Percentiles rank a stretch among this genome's conserved stretches.
Conservation (phyloP, 2,113 vertebrate species). For the Sigmodon hispidus region DNA sequence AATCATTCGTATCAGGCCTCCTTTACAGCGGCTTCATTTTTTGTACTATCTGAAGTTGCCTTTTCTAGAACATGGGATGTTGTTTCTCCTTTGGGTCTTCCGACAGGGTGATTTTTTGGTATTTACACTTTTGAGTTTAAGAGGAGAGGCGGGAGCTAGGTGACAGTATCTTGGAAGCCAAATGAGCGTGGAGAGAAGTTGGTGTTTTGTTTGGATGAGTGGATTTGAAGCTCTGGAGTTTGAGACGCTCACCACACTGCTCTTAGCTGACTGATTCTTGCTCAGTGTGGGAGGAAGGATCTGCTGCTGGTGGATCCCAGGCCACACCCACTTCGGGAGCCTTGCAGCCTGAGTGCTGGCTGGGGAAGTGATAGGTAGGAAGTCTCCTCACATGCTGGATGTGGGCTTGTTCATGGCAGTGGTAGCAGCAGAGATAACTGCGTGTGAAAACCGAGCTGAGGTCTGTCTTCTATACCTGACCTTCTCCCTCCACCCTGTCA, state of each 20-base stretch:
- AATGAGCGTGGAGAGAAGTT: neutral
- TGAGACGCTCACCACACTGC: neutral
- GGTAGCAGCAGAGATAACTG: accelerated
- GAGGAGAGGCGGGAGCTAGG: neutral
- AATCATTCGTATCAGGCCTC: accelerated
- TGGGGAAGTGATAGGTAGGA: neutral
- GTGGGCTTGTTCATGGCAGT: neutral
- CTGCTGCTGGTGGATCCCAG: neutral
- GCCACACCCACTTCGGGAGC: neutral
- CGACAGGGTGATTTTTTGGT: neutral
- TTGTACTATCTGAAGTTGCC: accelerated
- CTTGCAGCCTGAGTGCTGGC: neutral
- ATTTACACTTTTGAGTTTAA: neutral
- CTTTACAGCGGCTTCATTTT: accelerated
- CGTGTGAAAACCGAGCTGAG: neutral
- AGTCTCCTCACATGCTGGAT: neutral
- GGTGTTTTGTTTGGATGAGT: neutral
- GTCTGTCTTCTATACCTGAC: neutral
- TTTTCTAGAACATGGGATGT: neutral
- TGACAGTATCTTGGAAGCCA: neutral
- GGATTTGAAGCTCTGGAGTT: neutral
- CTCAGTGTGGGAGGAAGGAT: too few relatives aligned
- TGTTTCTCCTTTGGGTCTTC: neutral
- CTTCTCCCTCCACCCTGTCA: too few relatives aligned
- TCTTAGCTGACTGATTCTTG: neutral